Evolutionary conservation across 1,140 invertebrate genomes (phyloP).

Genomic region (Pseudomyrmex flavicornis): DNA sequence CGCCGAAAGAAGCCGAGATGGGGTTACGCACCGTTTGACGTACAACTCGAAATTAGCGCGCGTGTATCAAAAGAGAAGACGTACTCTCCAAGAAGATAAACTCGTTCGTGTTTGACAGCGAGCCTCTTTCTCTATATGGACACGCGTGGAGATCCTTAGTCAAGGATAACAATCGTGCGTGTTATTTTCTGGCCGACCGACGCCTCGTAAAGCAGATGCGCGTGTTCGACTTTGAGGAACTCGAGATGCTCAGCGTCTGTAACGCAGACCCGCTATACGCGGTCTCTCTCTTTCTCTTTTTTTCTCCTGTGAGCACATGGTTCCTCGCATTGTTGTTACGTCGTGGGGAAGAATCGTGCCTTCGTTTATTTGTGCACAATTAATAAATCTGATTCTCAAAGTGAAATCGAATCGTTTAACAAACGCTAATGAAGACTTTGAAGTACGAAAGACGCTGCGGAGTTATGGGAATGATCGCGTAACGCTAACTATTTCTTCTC

Average conservation of each 20-base stretch:
- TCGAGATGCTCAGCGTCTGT: constrained; percentile 38
- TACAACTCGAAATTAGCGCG: background rate
- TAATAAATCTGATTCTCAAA: constrained; percentile 31
- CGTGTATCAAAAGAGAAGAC: background rate
- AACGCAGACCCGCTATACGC: constrained; percentile 30
- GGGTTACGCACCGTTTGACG: constrained; percentile 4
- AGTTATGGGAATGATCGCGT: background rate
- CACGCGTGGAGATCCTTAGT: constrained; percentile 13
- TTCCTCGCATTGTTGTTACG: background rate
- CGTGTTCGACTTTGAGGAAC: constrained; percentile 35
- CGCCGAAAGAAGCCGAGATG: background rate
- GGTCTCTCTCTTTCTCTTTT: background rate
- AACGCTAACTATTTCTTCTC: too few relatives aligned
- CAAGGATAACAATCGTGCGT: constrained; percentile 42
- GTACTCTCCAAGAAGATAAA: constrained; percentile 3
- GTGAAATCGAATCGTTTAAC: constrained; percentile 2
- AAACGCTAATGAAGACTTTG: constrained; percentile 1
- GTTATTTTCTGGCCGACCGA: constrained; percentile 5
- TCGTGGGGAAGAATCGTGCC: constrained; percentile 8
- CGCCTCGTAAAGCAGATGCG: constrained; percentile 2
- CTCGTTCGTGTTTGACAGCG: constrained; percentile 7
- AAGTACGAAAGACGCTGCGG: background rate
- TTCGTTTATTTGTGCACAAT: constrained; percentile 17
- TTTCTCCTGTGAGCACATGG: background rate
- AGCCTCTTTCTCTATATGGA: background rate